Evolutionary conservation across 2,888 invertebrate species (phyloP).

Genomic region (Augochlorella aurata): DNA sequence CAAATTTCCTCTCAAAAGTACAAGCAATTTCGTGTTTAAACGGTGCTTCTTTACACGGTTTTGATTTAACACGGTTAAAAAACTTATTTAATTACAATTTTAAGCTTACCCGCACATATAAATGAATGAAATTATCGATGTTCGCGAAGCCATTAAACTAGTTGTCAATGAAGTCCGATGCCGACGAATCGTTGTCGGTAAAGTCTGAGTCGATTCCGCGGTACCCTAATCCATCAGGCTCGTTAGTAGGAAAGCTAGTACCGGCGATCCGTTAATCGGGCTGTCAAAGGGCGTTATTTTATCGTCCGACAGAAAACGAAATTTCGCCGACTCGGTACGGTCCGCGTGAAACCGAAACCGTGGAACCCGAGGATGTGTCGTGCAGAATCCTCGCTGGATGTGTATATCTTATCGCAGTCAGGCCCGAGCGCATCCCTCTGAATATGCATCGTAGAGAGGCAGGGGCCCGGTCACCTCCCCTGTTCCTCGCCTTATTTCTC

Average conservation of each 20-base stretch:
- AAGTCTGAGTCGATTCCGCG: too few species aligned
- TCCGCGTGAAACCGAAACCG: neutral
- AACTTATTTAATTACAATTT: too few species aligned
- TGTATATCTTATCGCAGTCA: conserved; percentile 16
- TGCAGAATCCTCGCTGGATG: conserved; percentile 3
- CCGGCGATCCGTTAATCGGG: conserved; percentile 5
- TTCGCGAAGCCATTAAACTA: too few species aligned
- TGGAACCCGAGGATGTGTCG: conserved; percentile 2
- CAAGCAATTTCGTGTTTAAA: neutral
- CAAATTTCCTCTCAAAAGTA: too few species aligned
- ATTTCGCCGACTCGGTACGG: neutral
- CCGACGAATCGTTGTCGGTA: too few species aligned
- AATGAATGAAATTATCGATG: too few species aligned
- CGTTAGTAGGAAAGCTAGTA: neutral
- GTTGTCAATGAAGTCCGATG: too few species aligned
- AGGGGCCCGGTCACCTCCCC: neutral
- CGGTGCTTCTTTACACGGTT: too few species aligned
- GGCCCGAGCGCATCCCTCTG: conserved; percentile 28
- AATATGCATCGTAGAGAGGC: conserved; percentile 48
- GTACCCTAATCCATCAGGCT: neutral
- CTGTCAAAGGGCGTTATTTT: neutral
- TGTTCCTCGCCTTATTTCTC: conserved; percentile 53
- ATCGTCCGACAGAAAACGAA: neutral
- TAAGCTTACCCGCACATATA: too few species aligned
- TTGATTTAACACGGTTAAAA: too few species aligned